Evolutionary conservation across 1,140 invertebrate genomes (phyloP).

Genomic region (Sarcophaga bullata): DNA sequence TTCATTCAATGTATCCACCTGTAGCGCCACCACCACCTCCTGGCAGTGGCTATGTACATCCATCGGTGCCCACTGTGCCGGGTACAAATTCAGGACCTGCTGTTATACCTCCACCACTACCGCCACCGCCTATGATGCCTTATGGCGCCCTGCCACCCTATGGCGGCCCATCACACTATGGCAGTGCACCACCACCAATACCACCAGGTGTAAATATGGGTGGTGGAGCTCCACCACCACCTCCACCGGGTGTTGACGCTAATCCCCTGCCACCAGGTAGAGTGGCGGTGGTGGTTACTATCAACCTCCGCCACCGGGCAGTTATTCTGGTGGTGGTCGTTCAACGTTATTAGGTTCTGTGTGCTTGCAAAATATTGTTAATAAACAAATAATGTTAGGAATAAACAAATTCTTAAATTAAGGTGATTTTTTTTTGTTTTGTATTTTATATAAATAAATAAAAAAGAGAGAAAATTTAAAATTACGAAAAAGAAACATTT

Average conservation of each 20-base stretch:
- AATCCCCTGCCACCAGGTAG: neutral
- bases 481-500: neutral
- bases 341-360: conserved; percentile 26
- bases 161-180: conserved; percentile 19
- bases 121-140: conserved; percentile 39
- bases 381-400: conserved; percentile 25
- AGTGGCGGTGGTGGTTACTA: conserved; percentile 26
- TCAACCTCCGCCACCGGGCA: conserved; percentile 31
- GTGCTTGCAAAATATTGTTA: neutral
- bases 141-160: conserved; percentile 7
- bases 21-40: conserved; percentile 44
- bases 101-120: conserved; percentile 55
- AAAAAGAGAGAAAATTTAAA: neutral
- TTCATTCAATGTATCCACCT: conserved; percentile 43
- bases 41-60: conserved; percentile 35
- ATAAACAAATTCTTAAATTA: conserved; percentile 35
- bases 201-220: conserved; percentile 21
- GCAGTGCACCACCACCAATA: conserved; percentile 34
- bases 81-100: conserved; percentile 50
- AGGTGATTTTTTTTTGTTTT: conserved; percentile 16
- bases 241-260: conserved; percentile 25
- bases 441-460: conserved; percentile 21
- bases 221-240: conserved; percentile 26
- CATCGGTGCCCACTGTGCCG: conserved; percentile 45
- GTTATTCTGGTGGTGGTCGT: neutral